Percentiles rank a stretch among this genome's conserved stretches.
Evolutionary conservation across 2,888 invertebrate species (phyloP).

Genomic region (Gnatocerus cornutus): DNA sequence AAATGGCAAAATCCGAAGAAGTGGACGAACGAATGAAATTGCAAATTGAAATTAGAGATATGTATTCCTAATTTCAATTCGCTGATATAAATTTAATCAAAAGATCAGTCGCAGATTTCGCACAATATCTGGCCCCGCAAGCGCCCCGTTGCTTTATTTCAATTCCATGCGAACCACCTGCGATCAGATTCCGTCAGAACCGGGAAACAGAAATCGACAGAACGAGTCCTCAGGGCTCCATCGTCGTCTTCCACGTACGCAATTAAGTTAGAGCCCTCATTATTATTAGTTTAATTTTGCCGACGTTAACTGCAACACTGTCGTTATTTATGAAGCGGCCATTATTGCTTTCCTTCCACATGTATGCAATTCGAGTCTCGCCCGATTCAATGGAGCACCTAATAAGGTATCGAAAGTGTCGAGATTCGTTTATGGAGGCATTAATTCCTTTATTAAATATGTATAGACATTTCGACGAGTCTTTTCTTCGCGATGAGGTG

Average conservation of each 20-base stretch:
- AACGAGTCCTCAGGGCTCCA: constrained; percentile 7
- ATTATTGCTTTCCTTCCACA: constrained; percentile 40
- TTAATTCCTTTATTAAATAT: constrained; percentile 37
- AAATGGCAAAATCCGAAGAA: no score
- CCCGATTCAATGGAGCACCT: constrained; percentile 54
- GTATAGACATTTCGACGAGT: constrained; percentile 17
- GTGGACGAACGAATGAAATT: no score
- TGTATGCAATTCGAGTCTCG: constrained; percentile 49
- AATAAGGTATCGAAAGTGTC: constrained; percentile 53
- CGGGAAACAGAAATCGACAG: constrained; percentile 1
- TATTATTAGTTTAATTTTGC: constrained; percentile 36
- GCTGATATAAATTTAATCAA: no score
- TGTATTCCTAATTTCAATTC: no score
- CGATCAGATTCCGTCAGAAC: no score
- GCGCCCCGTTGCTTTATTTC: no score
- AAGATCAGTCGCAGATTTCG: no score
- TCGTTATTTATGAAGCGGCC: constrained; percentile 37
- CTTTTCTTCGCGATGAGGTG: constrained; percentile 21
- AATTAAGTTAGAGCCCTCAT: constrained; percentile 33
- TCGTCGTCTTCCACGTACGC: constrained; percentile 11
- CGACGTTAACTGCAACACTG: constrained; percentile 34
- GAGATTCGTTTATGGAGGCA: constrained; percentile 52
- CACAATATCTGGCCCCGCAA: no score
- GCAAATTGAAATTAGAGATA: no score
- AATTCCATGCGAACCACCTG: no score